phyloP scores from a whole-genome alignment of 2,113 vertebrate genomes.

The Dicaeum eximium region DNA sequence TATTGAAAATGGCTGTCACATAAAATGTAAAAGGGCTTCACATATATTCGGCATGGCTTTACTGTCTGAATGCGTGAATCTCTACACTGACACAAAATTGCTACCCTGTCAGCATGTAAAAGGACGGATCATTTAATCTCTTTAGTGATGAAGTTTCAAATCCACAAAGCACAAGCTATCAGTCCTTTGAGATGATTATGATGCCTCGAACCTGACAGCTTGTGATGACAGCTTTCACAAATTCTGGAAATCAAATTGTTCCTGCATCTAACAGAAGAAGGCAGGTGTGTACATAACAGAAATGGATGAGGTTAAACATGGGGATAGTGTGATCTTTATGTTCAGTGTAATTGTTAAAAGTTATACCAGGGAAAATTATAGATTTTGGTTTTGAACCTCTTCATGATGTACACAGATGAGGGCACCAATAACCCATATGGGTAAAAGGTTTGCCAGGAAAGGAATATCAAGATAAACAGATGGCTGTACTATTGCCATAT shows the following conservation, averaged over 20 bases:
- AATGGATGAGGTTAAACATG: conserved; percentile 44
- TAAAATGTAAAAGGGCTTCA: conserved; percentile 30
- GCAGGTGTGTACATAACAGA: conserved; percentile 51
- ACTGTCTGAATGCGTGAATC: conserved; percentile 61
- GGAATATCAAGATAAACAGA: conserved; percentile 74
- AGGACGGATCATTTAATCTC: conserved; percentile 70
- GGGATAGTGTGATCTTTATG: conserved; percentile 50
- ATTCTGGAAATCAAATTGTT: conserved; percentile 58
- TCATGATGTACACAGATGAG: conserved; percentile 68
- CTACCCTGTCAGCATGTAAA: conserved; percentile 70
- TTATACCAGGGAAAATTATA: conserved; percentile 40
- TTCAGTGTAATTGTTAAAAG: conserved; percentile 57
- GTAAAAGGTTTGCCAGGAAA: conserved; percentile 72
- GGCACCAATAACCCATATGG: conserved; percentile 73
- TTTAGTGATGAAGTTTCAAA: conserved; percentile 70
- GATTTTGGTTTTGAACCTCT: conserved; percentile 52
- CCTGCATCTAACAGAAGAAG: conserved; percentile 41
- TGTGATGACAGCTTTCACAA: conserved; percentile 63
- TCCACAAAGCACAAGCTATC: conserved; percentile 61
- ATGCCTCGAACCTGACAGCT: conserved; percentile 56
- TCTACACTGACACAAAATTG: conserved; percentile 68
- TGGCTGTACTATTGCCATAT: conserved; percentile 71
- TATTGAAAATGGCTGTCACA: conserved; percentile 56
- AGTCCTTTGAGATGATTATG: conserved; percentile 68
- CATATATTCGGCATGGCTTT: conserved; percentile 19